phyloP scores from a whole-genome alignment of 92 coral and sea anemone genomes.

The Siderastrea siderea region DNA sequence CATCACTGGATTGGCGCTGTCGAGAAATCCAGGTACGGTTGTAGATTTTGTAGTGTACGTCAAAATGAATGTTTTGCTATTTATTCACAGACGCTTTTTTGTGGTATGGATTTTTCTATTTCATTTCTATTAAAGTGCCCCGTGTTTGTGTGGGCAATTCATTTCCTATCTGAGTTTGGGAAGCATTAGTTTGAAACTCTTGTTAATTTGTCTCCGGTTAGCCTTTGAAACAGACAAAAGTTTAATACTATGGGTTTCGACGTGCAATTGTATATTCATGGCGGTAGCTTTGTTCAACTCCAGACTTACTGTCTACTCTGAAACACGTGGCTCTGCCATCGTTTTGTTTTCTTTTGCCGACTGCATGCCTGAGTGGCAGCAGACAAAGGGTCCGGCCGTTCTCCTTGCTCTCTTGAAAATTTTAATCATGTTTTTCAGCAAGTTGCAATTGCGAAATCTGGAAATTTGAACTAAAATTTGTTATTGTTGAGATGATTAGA shows the following conservation, averaged over 20 bases:
- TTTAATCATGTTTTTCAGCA: neutral
- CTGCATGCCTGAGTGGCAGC: constrained; percentile 26
- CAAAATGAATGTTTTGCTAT: constrained; percentile 14
- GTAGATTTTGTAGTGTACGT: neutral
- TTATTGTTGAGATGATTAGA: constrained; percentile 49
- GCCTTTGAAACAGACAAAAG: constrained; percentile 43
- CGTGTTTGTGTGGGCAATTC: neutral
- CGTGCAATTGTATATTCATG: constrained; percentile 27
- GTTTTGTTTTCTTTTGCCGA: constrained; percentile 21
- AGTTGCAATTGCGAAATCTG: neutral
- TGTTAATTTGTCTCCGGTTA: neutral
- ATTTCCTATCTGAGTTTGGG: neutral
- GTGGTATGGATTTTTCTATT: neutral
- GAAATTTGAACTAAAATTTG: neutral
- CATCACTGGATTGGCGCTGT: constrained; percentile 85
- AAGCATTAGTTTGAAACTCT: neutral
- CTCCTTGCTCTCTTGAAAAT: neutral
- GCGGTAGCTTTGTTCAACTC: constrained; percentile 41
- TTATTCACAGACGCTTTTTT: constrained; percentile 20
- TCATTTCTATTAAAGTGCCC: neutral
- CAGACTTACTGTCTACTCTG: constrained; percentile 68
- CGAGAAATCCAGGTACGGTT: constrained; percentile 83
- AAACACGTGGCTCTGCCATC: constrained; percentile 41
- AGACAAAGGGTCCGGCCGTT: constrained; percentile 30
- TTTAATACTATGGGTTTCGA: constrained; percentile 26